Base-by-base conservation (phyloP, 1,140 invertebrate genomes). In the Drosophila kurseongensis region DNA sequence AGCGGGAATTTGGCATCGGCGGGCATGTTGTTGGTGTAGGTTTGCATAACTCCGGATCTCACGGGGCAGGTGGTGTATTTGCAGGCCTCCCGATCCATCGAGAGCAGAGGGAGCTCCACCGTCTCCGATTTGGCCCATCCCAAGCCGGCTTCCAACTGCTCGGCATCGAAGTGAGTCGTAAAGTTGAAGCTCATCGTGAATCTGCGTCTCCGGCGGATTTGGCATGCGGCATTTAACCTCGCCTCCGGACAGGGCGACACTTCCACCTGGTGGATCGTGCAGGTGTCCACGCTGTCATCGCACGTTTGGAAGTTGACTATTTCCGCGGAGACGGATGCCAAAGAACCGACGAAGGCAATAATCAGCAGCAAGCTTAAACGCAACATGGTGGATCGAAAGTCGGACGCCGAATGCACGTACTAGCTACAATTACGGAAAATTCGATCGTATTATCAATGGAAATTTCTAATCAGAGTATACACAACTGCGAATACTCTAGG, bases 171-270 rank as follows among this genome's bases (percentile, higher is more conserved):
- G 7, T 94, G 78, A 14, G 94, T 82, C 5, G 93, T 94, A 50
- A 93, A 95, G 63, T 94, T 93, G 52, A 95, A 94, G 27, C 89
- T 91, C 52, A 95, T 94, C 5, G 85, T 89, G 0, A 93, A 85
- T 47, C 93, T 86, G 18, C 74, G 84, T 16, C 94, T 94, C 14
- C 92, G 92, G n/a, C 93, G 93, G 1, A 95, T 60, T 68, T 91
- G 92, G 78, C 95, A 95, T 16, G 94, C 92, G 79, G 5, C 88
- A 36, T 52, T 52, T 14, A 1, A 71, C 7, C 72, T 77, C 10
- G 94, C 94, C 76, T 94, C 93, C 42, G 93, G 91, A 63, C 95
- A 95, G 1, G 95, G 94, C 27, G 89, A 73, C 1, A 95, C 92
- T 4, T 91, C 89, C 35, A 95, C 93, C 72, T 94, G 91, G 29